Base-by-base conservation (phyloP, 2,888 invertebrate species). In the Caenorhabditis auriculariae region DNA sequence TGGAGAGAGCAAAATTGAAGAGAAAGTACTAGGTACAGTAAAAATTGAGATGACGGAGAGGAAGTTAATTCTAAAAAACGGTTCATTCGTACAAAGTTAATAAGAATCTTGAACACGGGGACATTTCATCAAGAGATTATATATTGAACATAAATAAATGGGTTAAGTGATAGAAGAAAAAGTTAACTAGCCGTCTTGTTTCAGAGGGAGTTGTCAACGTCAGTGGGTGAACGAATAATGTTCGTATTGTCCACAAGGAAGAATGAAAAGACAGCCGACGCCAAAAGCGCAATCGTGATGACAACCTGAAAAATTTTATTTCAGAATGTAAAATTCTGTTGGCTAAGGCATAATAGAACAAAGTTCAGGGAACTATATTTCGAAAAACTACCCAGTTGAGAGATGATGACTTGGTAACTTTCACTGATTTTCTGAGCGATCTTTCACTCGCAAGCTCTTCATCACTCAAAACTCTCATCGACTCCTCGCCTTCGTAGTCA, bases 391-490 rank as follows among this genome's bases (percentile, higher is more conserved):
- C 17, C 44, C 3, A 21, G 5, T 44, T 44, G 19, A n/a, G 21
- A 23, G n/a, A 21, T 29, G 1, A 41, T 21, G 5, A n/a, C 17
- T 38, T 21, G 6, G 23, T 24, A 35, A 23, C n/a, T 32, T 38
- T 45, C 24, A 53, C 53, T 24, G 26, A 6, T 24, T 21, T n/a
- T 43, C 51, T 19, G 43, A 28, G 35, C 9, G 12, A 42, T 27
- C 29, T 5, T 23, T n/a, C 26, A 17, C 42, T 39, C 28, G 50
- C 54, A 46, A 63, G 51, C 38, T 63, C 63, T 23, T 63, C 63
- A 28, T 63, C 63, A n/a, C 58, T 59, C 49, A 63, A 45, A 37
- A 44, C 52, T 49, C 63, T 47, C 63, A 63, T 63, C 28, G 63
- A 63, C 49, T 63, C 63, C 21, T 63, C 63, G 23, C 63, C 48